phyloP scores from a whole-genome alignment of 2,113 vertebrate genomes.

The Clarias batrachus region DNA sequence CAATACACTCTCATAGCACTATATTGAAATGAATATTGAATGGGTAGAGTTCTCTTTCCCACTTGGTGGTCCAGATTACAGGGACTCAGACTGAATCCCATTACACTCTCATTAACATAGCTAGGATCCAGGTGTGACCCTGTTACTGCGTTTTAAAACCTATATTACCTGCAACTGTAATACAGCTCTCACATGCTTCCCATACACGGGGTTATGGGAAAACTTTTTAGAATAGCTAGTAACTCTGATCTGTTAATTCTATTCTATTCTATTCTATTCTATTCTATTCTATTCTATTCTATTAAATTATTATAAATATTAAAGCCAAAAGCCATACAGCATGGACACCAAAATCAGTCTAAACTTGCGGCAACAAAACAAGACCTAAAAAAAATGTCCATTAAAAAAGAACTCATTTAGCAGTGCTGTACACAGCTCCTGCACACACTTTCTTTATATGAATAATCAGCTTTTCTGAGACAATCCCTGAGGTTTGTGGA shows the following conservation, averaged over 20 bases:
- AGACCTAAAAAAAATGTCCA: neutral
- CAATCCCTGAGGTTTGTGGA: neutral
- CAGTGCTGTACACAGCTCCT: neutral
- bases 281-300: no score
- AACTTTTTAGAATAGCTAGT: neutral
- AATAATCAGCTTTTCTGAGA: neutral
- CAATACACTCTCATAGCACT: neutral
- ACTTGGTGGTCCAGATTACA: slow-evolving; percentile 30
- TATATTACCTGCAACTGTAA: slow-evolving; percentile 8
- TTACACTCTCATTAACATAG: slow-evolving; percentile 27
- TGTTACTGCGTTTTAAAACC: slow-evolving; percentile 25
- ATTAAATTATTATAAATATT: no score
- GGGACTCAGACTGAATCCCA: neutral
- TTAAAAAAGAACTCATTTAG: neutral
- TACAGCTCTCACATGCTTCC: slow-evolving; percentile 13
- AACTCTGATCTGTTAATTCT: neutral
- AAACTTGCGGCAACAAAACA: neutral
- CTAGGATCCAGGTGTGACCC: slow-evolving; percentile 26
- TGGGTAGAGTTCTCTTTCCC: neutral
- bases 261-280: no score
- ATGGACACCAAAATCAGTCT: no score
- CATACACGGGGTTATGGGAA: slow-evolving; percentile 4
- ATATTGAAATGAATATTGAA: neutral
- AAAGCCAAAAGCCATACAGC: neutral
- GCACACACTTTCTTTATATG: neutral